These are phyloP conservation scores for Limnephilus rhombicus DNA, from an alignment of 2,888 invertebrate genomes.

Conservation along the genomic window DNA sequence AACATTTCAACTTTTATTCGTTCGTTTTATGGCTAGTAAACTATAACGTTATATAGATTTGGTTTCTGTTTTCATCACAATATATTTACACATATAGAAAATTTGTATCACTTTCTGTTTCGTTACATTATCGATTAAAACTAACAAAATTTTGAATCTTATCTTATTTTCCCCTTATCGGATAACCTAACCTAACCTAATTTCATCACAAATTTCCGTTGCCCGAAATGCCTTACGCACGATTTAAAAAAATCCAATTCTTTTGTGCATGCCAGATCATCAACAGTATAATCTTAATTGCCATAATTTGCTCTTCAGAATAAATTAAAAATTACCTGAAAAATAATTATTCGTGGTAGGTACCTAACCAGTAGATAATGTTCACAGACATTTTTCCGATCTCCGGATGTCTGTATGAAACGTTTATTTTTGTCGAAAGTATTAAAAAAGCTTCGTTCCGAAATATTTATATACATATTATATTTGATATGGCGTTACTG, in stretches of 20 bases:
- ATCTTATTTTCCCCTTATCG: not conserved
- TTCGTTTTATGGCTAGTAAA: not conserved
- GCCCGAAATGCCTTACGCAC: not conserved
- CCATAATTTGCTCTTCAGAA: not conserved
- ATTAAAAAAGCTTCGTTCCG: not conserved
- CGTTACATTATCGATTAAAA: not conserved
- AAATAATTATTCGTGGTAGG: not conserved
- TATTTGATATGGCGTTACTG: not conserved
- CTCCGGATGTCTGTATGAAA: conserved; percentile 19
- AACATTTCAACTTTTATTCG: not conserved
- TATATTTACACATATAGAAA: not conserved
- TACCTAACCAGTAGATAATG: not conserved
- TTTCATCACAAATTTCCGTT: not conserved
- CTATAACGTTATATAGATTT: not conserved
- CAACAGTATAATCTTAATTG: not conserved
- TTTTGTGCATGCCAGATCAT: not conserved
- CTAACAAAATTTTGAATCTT: not conserved
- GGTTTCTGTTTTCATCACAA: not conserved
- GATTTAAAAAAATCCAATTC: not conserved
- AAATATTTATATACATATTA: not conserved
- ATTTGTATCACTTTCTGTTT: not conserved
- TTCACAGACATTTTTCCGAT: not conserved
- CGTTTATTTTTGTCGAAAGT: not conserved
- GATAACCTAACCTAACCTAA: not conserved
- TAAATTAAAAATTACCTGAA: not conserved